Percentiles rank a stretch among this genome's conserved stretches.
Conservation (phyloP, 1,140 invertebrate species). For the Asobara japonica region DNA sequence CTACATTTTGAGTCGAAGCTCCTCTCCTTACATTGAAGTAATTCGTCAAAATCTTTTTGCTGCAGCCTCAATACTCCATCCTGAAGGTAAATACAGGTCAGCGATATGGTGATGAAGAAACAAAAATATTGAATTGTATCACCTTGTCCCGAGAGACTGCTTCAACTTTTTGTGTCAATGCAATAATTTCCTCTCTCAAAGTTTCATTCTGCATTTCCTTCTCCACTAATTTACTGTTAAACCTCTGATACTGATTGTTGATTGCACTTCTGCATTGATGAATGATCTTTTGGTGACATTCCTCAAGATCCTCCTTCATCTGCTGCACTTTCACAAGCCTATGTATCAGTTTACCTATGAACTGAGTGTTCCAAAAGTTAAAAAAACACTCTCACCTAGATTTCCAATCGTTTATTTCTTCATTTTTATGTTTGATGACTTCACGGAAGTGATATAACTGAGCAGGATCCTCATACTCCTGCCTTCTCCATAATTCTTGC, state of each 20-base stretch:
- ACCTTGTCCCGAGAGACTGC: constrained; percentile 43
- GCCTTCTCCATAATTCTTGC: constrained; percentile 38
- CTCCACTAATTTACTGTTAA: constrained; percentile 43
- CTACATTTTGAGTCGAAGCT: constrained; percentile 45
- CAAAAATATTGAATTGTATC: background rate
- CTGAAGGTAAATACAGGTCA: constrained; percentile 13
- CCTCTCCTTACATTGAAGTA: constrained; percentile 43
- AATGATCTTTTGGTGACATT: constrained; percentile 42
- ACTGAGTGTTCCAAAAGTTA: constrained; percentile 8
- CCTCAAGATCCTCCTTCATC: constrained; percentile 40
- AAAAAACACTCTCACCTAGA: constrained; percentile 42
- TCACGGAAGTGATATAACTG: constrained; percentile 31
- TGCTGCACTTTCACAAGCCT: constrained; percentile 45
- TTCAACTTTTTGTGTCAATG: constrained; percentile 38
- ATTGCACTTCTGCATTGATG: constrained; percentile 42
- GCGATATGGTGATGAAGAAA: too few species aligned
- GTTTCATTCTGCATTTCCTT: constrained; percentile 37
- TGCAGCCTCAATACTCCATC: constrained; percentile 34
- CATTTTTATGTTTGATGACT: constrained; percentile 42
- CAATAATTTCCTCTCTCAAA: constrained; percentile 34
- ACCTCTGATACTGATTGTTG: constrained; percentile 38
- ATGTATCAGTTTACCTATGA: constrained; percentile 15
- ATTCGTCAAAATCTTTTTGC: constrained; percentile 34
- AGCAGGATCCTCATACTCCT: constrained; percentile 20
- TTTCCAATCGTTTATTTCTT: constrained; percentile 44